phyloP scores from a whole-genome alignment of 2,888 invertebrate genomes.

The Pyrocoelia pectoralis region DNA sequence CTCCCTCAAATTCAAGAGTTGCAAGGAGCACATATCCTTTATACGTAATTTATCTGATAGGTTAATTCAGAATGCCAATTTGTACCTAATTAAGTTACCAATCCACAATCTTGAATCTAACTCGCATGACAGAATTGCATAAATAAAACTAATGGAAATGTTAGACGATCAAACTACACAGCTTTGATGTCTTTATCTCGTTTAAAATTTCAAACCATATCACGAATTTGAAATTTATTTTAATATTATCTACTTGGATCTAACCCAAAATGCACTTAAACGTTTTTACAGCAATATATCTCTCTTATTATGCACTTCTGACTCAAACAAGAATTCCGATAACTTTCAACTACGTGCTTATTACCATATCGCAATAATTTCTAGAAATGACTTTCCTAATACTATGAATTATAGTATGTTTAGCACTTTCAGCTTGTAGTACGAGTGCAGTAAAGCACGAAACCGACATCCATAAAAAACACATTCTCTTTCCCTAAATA shows the following conservation, averaged over 20 bases:
- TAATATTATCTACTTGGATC: conserved; percentile 9
- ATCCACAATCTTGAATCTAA: neutral
- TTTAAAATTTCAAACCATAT: conserved; percentile 1
- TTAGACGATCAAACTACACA: neutral
- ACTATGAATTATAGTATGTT: conserved; percentile 14
- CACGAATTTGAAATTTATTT: conserved; percentile 10
- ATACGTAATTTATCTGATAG: too few relatives aligned
- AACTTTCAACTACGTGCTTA: conserved; percentile 16
- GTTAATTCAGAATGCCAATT: neutral
- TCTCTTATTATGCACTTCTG: conserved; percentile 15
- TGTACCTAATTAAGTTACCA: neutral
- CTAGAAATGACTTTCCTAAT: conserved; percentile 12
- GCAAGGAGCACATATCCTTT: too few relatives aligned
- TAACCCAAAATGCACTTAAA: conserved; percentile 14
- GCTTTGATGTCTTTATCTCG: neutral
- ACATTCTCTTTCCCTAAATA: neutral
- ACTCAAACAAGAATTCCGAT: conserved; percentile 14
- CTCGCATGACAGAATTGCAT: neutral
- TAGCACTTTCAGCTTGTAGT: conserved; percentile 12
- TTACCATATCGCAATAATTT: conserved; percentile 17
- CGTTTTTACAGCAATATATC: conserved; percentile 19
- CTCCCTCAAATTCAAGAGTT: too few relatives aligned
- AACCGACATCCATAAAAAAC: neutral
- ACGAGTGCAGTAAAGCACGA: neutral
- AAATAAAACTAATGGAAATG: neutral